Evolutionary conservation across 2,888 invertebrate genomes (phyloP), one percentile per base, ranked within the genome.

Genomic region (Cephus sareptanus): DNA sequence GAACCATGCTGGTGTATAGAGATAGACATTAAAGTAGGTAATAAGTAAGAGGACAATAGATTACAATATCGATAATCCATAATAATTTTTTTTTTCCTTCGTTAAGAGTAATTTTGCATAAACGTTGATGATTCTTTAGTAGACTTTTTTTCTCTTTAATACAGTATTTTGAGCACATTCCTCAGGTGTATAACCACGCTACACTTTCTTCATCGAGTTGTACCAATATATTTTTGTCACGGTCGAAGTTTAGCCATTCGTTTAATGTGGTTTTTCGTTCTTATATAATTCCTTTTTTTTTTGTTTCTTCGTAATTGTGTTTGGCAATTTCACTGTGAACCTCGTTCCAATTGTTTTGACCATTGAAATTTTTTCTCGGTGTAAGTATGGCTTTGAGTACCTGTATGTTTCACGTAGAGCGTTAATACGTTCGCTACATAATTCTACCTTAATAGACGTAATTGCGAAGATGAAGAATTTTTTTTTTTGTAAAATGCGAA

Each of bases 181-280:
- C 90, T 91, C 89, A 88, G 88, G 89, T 90, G 89, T 90, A 90
- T 90, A 91, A 91, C 89, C 90, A 90, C 89, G 90, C 89, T 90
- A 90, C 90, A 90, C 90, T 90, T 90, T 89, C 90, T 88, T 90
- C 88, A 87, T 87, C 87, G 90, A 90, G 90, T 90, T 90, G 90
- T 90, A 90, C 90, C 90, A 89, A 90, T 90, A 90, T 87, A 56
- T 80, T 35, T 79, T 70, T 75, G 74, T 37, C 30, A 69, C 78
- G 79, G 78, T 78, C 80, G 75, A 73, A 74, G 33, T 35, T 33
- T 33, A 23, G 35, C 34, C 30, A 35, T 34, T 33, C 35, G 74
- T 34, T 74, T 34, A 34, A 34, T 35, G 11, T 76, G 30, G 34
- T 13, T 68, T 37, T 73, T 37, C 12, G 33, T 69, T 34, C 69